Conservation (phyloP, 2,888 invertebrate species). For the Brenthis hecate region DNA sequence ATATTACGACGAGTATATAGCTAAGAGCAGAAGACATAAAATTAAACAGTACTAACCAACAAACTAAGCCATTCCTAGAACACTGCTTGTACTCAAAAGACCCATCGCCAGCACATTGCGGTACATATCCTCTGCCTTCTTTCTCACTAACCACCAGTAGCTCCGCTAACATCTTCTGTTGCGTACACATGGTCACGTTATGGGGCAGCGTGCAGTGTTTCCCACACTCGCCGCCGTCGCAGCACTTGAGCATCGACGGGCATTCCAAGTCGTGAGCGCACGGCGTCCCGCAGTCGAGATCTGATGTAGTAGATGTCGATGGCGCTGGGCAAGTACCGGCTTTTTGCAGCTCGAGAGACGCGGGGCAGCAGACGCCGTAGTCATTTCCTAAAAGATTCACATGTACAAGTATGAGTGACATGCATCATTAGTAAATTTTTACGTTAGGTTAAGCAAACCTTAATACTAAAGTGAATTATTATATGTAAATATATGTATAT, state of each 20-base stretch:
- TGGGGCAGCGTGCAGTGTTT: constrained; percentile 88
- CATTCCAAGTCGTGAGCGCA: constrained; percentile 92
- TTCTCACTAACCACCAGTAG: constrained; percentile 89
- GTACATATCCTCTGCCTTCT: constrained; percentile 91
- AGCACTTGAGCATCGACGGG: constrained; percentile 91
- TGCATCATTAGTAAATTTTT: too few relatives aligned
- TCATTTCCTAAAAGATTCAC: constrained; percentile 84
- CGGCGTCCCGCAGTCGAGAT: constrained; percentile 83
- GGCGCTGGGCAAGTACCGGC: constrained; percentile 88
- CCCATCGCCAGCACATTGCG: constrained; percentile 89
- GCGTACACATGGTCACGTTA: constrained; percentile 90
- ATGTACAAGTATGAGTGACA: too few relatives aligned
- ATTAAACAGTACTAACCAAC: constrained; percentile 82
- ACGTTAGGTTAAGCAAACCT: too few relatives aligned
- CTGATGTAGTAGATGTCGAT: constrained; percentile 62
- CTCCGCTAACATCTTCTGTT: constrained; percentile 90
- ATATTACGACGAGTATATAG: too few relatives aligned
- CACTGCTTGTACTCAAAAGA: constrained; percentile 89
- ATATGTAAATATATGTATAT: too few relatives aligned
- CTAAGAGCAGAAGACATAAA: too few relatives aligned
- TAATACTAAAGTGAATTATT: too few relatives aligned
- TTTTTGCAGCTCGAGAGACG: constrained; percentile 88
- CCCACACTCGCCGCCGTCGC: constrained; percentile 87
- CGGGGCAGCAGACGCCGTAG: constrained; percentile 94
- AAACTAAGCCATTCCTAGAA: constrained; percentile 91